Evolutionary conservation across 2,888 invertebrate genomes (phyloP).

Genomic region (Dasypogon diadema): DNA sequence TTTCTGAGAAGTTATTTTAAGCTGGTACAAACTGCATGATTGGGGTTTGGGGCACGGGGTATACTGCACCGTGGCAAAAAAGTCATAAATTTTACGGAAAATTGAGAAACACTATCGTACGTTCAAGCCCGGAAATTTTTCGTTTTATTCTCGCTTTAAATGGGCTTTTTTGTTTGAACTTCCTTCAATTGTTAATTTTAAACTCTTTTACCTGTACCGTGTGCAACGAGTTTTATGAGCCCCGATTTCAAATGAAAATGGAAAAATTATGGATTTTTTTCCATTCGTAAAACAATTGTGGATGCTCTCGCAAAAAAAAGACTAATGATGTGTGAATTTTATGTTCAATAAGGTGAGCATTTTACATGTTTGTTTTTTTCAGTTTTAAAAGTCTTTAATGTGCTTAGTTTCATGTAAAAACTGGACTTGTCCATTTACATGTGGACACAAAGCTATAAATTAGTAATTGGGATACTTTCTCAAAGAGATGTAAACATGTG

Average conservation of each 20-base stretch:
- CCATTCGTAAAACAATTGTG: not conserved
- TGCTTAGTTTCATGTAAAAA: not conserved
- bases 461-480: constrained; percentile 17
- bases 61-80: constrained; percentile 12
- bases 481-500: constrained; percentile 14
- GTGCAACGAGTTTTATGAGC: constrained; percentile 35
- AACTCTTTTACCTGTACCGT: constrained; percentile 36
- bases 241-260: constrained; percentile 23
- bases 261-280: constrained; percentile 9
- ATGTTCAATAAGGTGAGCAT: not conserved
- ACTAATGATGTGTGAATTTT: not conserved
- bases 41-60: constrained; percentile 2
- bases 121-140: constrained; percentile 5
- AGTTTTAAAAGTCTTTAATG: too few relatives aligned
- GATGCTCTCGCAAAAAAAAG: constrained; percentile 2
- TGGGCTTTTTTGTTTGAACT: constrained; percentile 37
- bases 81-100: constrained; percentile 43
- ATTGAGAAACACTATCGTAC: constrained; percentile 40
- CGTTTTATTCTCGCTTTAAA: constrained; percentile 22
- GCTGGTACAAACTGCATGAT: constrained; percentile 20
- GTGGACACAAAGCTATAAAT: constrained; percentile 15
- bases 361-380: too few relatives aligned
- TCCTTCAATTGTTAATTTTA: constrained; percentile 48
- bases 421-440: not conserved
- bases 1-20: constrained; percentile 33